Conservation (phyloP, 1,140 invertebrate species). For the Drosophila pruinosa region DNA sequence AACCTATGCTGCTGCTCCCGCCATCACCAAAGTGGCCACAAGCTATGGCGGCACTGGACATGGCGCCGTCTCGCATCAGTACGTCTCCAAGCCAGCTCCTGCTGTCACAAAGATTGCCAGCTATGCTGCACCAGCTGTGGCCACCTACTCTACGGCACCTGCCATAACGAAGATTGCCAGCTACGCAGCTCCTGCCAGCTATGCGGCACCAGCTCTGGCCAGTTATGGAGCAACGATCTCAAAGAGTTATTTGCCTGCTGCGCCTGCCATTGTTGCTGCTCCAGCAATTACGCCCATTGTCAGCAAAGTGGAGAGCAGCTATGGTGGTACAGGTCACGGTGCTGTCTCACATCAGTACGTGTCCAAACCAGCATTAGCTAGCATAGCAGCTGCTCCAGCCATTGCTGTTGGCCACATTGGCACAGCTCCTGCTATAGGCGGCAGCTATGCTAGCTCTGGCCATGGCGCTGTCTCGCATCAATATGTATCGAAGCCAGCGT, state of each 20-base stretch:
- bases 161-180: conserved; percentile 40
- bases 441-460: neutral
- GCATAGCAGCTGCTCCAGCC: conserved; percentile 28
- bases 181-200: conserved; percentile 22
- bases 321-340: conserved; percentile 1
- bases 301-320: conserved; percentile 34
- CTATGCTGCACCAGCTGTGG: conserved; percentile 19
- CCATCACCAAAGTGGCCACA: conserved; percentile 42
- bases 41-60: conserved; percentile 28
- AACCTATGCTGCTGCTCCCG: conserved; percentile 36
- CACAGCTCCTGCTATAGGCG: neutral
- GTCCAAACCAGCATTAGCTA: conserved; percentile 40
- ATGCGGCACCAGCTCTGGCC: conserved; percentile 44
- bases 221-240: conserved; percentile 24
- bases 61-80: conserved; percentile 56
- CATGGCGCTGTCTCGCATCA: conserved; percentile 51
- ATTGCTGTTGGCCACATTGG: conserved; percentile 30
- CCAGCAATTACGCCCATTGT: conserved; percentile 27
- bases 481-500: conserved; percentile 55
- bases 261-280: conserved; percentile 31
- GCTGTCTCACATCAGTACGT: conserved; percentile 53
- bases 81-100: conserved; percentile 48
- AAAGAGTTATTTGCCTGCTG: conserved; percentile 19
- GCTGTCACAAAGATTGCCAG: conserved; percentile 5
- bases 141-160: conserved; percentile 50